Evolutionary conservation across 1,140 invertebrate genomes (phyloP).

Genomic region (Sinella curviseta): DNA sequence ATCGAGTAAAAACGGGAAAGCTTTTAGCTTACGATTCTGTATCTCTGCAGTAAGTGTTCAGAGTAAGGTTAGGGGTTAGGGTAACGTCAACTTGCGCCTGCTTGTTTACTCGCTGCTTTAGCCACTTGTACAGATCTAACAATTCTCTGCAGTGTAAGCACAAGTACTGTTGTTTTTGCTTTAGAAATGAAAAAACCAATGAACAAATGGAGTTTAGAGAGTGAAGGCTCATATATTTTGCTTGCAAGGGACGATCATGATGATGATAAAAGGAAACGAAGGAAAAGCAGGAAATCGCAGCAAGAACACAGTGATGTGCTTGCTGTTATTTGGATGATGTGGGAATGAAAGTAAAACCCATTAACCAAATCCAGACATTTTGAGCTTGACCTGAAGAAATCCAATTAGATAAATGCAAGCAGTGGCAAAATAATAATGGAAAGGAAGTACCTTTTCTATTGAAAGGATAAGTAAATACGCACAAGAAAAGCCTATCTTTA

Average conservation of each 20-base stretch:
- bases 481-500: no score
- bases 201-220: neutral
- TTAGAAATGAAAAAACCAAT: neutral
- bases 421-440: neutral
- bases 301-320: no score
- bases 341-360: conserved; percentile 1
- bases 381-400: conserved; percentile 16
- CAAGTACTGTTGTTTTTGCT: no score
- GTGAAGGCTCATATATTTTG: conserved; percentile 6
- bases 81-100: no score
- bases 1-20: neutral
- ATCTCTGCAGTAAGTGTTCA: no score
- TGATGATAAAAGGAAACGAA: neutral
- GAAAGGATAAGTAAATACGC: no score
- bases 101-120: no score
- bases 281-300: neutral
- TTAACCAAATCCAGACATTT: conserved; percentile 12
- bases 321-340: no score
- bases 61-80: no score
- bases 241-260: neutral
- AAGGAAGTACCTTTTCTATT: neutral
- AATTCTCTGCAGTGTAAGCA: no score
- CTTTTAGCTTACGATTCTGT: neutral
- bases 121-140: no score
- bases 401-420: conserved; percentile 23